phyloP scores from a whole-genome alignment of 1,140 invertebrate genomes.

The Zaprionus inermis region DNA sequence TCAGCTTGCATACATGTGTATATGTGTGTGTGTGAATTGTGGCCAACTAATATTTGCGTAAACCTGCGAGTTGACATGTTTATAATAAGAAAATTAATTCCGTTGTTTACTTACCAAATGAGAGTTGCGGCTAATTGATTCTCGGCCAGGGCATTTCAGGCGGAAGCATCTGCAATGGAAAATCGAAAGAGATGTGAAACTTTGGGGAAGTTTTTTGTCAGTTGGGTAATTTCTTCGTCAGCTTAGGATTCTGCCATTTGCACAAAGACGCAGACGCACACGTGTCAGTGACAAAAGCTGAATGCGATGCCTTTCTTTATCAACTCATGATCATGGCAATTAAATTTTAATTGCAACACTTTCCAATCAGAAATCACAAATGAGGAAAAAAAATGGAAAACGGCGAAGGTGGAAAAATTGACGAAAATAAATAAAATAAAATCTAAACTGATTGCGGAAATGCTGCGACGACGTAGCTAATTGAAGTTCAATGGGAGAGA shows the following conservation, averaged over 20 bases:
- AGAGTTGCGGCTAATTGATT: constrained; percentile 28
- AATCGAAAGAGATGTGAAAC: neutral
- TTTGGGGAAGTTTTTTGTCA: neutral
- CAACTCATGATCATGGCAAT: constrained; percentile 52
- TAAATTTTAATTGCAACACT: constrained; percentile 74
- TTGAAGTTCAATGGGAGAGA: constrained; percentile 66
- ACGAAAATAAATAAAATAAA: neutral
- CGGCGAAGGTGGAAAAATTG: constrained; percentile 21
- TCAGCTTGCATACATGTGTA: neutral
- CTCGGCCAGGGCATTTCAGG: constrained; percentile 21
- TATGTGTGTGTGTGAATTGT: neutral
- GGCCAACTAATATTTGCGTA: constrained; percentile 1
- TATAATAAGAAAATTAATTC: constrained; percentile 20
- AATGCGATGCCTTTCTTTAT: neutral
- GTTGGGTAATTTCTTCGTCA: neutral
- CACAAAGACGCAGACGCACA: neutral
- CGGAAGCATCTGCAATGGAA: neutral
- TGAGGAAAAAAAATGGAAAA: constrained; percentile 17
- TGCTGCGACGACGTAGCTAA: constrained; percentile 51
- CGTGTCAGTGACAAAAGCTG: constrained; percentile 23
- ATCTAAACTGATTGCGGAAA: constrained; percentile 45
- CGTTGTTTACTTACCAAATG: constrained; percentile 33
- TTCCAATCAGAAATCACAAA: constrained; percentile 45
- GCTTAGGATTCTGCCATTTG: neutral
- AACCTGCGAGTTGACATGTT: constrained; percentile 10